Evolutionary conservation across 1,140 invertebrate species (phyloP).

Genomic region (Triops cancriformis): DNA sequence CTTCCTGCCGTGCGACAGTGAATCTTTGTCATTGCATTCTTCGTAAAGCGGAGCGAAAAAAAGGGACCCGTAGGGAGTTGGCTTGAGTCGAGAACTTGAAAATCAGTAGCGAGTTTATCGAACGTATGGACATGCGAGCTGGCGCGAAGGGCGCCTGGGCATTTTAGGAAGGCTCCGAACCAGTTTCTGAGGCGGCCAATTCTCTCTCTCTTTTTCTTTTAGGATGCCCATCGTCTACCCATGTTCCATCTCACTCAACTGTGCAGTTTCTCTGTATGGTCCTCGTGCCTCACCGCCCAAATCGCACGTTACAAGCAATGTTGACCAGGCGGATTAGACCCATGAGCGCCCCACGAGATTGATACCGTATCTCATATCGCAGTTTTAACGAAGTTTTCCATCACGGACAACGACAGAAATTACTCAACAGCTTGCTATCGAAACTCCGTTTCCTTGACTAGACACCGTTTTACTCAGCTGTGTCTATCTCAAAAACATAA

Average conservation of each 20-base stretch:
- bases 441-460: no score
- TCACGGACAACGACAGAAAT: neutral
- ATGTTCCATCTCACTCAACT: neutral
- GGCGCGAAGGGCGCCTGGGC: neutral
- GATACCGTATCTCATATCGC: neutral
- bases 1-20: neutral
- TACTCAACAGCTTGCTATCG: neutral
- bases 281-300: neutral
- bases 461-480: no score
- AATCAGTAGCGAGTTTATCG: conserved; percentile 10
- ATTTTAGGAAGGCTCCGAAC: neutral
- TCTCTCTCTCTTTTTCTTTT: neutral
- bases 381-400: neutral
- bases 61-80: neutral
- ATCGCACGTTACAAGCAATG: neutral
- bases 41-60: neutral
- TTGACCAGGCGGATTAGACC: neutral
- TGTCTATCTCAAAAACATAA: no score
- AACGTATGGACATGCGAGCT: neutral
- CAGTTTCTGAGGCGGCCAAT: neutral
- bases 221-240: neutral
- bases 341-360: neutral
- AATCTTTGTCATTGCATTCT: neutral
- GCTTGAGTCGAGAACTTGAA: neutral
- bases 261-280: neutral